Base-by-base conservation (phyloP, 64 coral and sea anemone species). In the Hydrozoanthus tunicans region DNA sequence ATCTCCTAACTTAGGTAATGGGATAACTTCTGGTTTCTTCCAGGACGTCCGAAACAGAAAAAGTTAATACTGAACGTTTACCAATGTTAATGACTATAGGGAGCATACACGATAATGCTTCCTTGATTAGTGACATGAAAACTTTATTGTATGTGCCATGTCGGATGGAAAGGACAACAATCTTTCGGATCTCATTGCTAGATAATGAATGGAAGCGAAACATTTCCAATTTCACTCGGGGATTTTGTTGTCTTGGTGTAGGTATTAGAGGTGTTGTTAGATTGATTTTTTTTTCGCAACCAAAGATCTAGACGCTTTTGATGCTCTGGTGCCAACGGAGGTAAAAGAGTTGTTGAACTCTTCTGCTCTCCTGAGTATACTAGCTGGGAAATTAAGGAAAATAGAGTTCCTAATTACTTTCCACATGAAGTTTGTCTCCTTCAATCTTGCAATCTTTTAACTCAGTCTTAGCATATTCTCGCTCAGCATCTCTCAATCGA, bases 261-360 rank as follows among this genome's bases (percentile, higher is more conserved):
- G 79, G 24, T 59, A 59, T 58, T 81, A 6, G 79, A 7, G 79
- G 79, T 81, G 79, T 81, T 81, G 79, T 53, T 25, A 81, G 56
- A 81, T 81, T 81, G 79, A 1, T 43, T 43, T 43, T 43, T 81
- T 54, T 17, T 58, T 81, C 54, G 14, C 79, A 57, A 60, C 15
- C 79, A 81, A 59, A 15, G 79, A 81, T 81, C 9, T 58, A 81
- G 79, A 57, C 55, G 56, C 79, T 81, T 81, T 57, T 81, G 79
- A 81, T 81, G 79, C 79, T 4, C 56, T 81, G 79, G 79, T 81
- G 56, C 79, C 79, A 81, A 81, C 55, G 56, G 54, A 81, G 55
- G 79, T 81, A 27, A 74, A 74, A 74, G 43, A 74, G 71, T 74
- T 74, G 71, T 74, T 74, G 26, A 74, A 74, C 20, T 74, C n/a